Conservation (phyloP, 2,113 vertebrate species). For the Baryphthengus martii region DNA sequence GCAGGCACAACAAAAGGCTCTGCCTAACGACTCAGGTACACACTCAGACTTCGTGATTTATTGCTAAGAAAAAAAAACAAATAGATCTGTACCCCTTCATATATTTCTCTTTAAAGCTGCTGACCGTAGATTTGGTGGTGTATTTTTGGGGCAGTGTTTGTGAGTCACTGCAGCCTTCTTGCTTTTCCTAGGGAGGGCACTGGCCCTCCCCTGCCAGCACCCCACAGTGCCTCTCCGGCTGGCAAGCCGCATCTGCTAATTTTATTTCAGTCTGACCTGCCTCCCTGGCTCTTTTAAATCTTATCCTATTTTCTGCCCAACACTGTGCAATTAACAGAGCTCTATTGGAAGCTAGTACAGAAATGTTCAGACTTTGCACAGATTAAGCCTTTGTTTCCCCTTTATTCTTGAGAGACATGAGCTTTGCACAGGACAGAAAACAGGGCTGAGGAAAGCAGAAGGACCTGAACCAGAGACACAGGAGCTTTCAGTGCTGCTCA, state of each 20-base stretch:
- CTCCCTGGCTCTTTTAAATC: neutral
- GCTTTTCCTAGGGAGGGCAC: neutral
- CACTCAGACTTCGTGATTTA: neutral
- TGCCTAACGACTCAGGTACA: neutral
- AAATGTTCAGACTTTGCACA: neutral
- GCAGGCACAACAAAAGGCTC: neutral
- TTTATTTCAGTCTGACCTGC: neutral
- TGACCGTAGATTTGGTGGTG: neutral
- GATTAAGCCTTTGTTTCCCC: neutral
- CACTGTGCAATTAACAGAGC: neutral
- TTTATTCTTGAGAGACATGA: neutral
- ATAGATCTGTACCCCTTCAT: neutral
- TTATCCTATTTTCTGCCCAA: neutral
- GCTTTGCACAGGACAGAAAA: neutral
- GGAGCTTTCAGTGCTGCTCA: neutral
- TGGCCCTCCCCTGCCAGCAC: neutral
- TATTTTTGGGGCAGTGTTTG: neutral
- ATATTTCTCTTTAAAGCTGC: neutral
- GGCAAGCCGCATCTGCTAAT: neutral
- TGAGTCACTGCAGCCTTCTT: neutral
- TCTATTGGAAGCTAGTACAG: neutral
- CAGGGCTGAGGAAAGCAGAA: neutral
- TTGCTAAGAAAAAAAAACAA: neutral
- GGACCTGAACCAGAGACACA: neutral
- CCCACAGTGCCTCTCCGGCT: neutral